Evolutionary conservation across 2,888 invertebrate species (phyloP), one percentile per base, ranked within the genome.

Genomic region (Tholera decimalis): DNA sequence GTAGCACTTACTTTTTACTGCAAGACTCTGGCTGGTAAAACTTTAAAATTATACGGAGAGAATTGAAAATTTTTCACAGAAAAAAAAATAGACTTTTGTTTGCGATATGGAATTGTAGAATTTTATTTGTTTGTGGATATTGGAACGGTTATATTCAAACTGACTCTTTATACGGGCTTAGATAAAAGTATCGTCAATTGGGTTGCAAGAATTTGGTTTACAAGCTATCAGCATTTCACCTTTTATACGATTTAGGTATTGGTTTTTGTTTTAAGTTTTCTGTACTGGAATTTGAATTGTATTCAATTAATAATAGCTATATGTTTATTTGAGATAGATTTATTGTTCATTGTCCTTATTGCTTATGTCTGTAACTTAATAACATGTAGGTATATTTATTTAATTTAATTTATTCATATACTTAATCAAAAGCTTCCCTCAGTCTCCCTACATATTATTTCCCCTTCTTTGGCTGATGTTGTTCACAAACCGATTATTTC

Each of bases 1-100:
- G 55, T 37, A 63, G 73, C 69, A 72, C 82, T 85, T 86, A 83
- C 66, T 72, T 85, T 85, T 83, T 85, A 86, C 71, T 76, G 68
- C 77, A 72, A 61, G 60, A 60, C 53, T 67, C 43, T 20, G 41
- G 26, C 55, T 3, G 70, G 24, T 44, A 55, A n/a, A 80, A 83
- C 58, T 83, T 82, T 78, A 64, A 84, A 84, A 82, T 81, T 82
- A 77, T 79, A 68, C 59, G 33, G 39, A 35, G 50, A 35, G 55
- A 77, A 79, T 73, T 69, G 70, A 80, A 83, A 62, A 43, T 73
- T 61, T 64, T 56, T 54, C 60, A 54, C 57, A 24, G 55, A 71
- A 43, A 77, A 79, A 65, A n/a, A n/a, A n/a, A n/a, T n/a, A n/a
- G n/a, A n/a, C n/a, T 39, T 65, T 64, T 67, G 44, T 54, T 50